Evolutionary conservation across 1,140 invertebrate species (phyloP), one percentile per base, ranked within the genome.

Genomic region (Pristionchus pacificus): DNA sequence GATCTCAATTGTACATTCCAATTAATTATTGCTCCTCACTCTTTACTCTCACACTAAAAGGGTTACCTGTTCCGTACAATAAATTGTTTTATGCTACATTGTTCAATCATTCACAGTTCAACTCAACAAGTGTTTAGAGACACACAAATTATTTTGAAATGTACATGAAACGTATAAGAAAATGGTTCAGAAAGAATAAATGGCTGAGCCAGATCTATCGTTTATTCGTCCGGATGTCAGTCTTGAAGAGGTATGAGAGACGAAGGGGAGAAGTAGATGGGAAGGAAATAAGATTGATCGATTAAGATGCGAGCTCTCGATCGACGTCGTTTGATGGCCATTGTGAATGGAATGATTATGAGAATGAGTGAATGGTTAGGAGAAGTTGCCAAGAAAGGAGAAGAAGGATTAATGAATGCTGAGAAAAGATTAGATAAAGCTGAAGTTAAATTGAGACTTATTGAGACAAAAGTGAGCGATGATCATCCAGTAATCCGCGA

Each of bases 371-470:
- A 19, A 19, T 49, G 19, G 19, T 19, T 49, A 6, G 38, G 38
- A 49, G 38, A 49, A 19, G 19, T 19, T 10, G 38, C 38, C 38
- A 49, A 49, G 19, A 49, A 19, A 49, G 38, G 38, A 19, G 38
- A 49, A 19, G 38, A 49, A 49, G 38, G 6, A 49, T 19, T 49
- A 10, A 6, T 49, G 38, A 49, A 49, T 6, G 38, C 38, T 49
- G 38, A 49, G 38, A 19, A 6, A 49, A 25, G 58, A 67, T 59
- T 19, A 19, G 14, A 57, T 67, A 59, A 67, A 29, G 38, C 25
- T 3, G n/a, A 61, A 61, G n/a, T n/a, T 61, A n/a, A 6, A 27
- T 10, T 30, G 60, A 27, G 25, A 61, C 29, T 61, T 61, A 3
- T 27, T n/a, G 25, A 61, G 60, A 15, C 63, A 2, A 38, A 65